Percentiles rank a stretch among this genome's conserved stretches.
phyloP scores from a whole-genome alignment of 92 coral and sea anemone species.

The Siderastrea siderea region DNA sequence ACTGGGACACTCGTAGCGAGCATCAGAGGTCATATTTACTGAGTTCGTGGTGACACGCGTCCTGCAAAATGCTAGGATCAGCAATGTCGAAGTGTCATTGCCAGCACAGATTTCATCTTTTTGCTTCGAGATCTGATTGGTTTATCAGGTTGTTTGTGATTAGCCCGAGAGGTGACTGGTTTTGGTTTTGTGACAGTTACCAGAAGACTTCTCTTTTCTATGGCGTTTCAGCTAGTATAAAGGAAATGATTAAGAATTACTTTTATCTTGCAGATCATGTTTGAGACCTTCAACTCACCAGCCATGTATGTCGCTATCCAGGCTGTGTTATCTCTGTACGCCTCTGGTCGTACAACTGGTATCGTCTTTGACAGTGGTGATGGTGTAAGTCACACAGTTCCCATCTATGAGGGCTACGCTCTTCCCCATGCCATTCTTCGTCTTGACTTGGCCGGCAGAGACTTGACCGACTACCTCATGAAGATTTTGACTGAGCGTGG shows the following conservation, averaged over 20 bases:
- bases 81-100: no score
- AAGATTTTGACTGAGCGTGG: conserved; percentile 95
- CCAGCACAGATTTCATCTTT: no score
- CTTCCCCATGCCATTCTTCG: conserved; percentile 90
- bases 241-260: not conserved
- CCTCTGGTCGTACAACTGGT: conserved; percentile 92
- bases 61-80: no score
- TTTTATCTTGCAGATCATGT: conserved; percentile 69
- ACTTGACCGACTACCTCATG: conserved; percentile 89
- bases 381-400: conserved; percentile 92
- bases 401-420: conserved; percentile 93
- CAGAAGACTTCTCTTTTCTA: no score
- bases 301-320: conserved; percentile 93
- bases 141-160: no score
- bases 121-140: no score
- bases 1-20: no score
- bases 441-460: conserved; percentile 92
- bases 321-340: conserved; percentile 87
- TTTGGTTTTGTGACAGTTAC: no score
- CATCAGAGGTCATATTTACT: no score
- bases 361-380: conserved; percentile 90
- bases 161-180: no score
- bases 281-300: conserved; percentile 86
- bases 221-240: not conserved
- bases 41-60: no score